Conservation (phyloP, 1,140 invertebrate species). For the Drosophila nebulosa region DNA sequence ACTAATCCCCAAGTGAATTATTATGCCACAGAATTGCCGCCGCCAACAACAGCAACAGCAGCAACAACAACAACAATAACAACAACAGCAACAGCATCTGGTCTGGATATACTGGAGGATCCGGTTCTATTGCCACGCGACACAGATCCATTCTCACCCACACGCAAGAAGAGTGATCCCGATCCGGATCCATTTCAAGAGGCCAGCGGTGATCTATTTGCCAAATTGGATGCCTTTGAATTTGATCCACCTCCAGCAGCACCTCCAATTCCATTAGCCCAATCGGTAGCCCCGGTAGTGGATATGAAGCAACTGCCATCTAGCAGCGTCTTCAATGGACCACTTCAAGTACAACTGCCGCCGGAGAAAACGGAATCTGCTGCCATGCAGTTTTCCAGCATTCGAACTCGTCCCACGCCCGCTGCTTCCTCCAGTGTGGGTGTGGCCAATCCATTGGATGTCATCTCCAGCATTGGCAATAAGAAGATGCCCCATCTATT, state of each 20-base stretch:
- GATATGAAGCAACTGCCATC: background rate
- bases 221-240: slow-evolving; percentile 85
- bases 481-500: slow-evolving; percentile 80
- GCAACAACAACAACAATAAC: slow-evolving; percentile 12
- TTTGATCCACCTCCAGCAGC: slow-evolving; percentile 80
- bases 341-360: slow-evolving; percentile 60
- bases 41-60: slow-evolving; percentile 18
- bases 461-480: slow-evolving; percentile 78
- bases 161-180: slow-evolving; percentile 82
- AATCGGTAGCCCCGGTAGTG: background rate
- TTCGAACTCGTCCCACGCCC: slow-evolving; percentile 42
- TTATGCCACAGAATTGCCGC: slow-evolving; percentile 66
- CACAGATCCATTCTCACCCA: slow-evolving; percentile 79
- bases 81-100: background rate
- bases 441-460: slow-evolving; percentile 51
- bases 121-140: slow-evolving; percentile 75
- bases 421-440: slow-evolving; percentile 26
- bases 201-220: slow-evolving; percentile 82
- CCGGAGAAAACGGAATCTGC: slow-evolving; percentile 27
- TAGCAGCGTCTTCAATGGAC: slow-evolving; percentile 52
- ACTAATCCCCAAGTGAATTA: slow-evolving; percentile 73
- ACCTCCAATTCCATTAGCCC: slow-evolving; percentile 13
- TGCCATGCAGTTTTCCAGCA: slow-evolving; percentile 27
- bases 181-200: slow-evolving; percentile 87
- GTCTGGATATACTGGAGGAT: slow-evolving; percentile 35